A percentile compares a stretch with the other conserved stretches of the same genome.
Evolutionary conservation across 1,140 invertebrate genomes (phyloP).

Genomic region (Lanistes nyassanus): DNA sequence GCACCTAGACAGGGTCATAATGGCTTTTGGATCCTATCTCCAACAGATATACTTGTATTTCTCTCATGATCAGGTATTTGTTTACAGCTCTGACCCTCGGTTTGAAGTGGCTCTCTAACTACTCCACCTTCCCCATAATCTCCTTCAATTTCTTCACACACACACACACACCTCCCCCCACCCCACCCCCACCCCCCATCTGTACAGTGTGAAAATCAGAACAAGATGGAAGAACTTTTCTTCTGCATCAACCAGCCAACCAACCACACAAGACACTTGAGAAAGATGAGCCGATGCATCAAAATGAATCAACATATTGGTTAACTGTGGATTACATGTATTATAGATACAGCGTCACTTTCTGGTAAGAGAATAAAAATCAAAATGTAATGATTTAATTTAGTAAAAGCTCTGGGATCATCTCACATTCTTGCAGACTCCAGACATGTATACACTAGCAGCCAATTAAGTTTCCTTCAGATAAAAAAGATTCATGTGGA

Average conservation of each 20-base stretch:
- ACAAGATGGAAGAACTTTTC: background rate
- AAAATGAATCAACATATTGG: too few species aligned
- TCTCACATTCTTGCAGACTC: too few species aligned
- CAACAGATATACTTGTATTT: background rate
- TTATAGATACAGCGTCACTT: background rate
- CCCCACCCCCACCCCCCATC: background rate
- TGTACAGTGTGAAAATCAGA: background rate
- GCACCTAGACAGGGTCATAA: constrained; percentile 2
- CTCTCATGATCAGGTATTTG: background rate
- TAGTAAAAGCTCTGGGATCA: too few species aligned
- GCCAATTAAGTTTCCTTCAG: too few species aligned
- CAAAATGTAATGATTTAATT: too few species aligned
- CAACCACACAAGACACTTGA: constrained; percentile 5
- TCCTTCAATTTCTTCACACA: background rate
- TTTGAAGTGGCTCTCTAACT: background rate
- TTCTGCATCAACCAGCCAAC: background rate
- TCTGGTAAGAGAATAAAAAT: too few species aligned
- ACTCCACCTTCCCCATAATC: background rate
- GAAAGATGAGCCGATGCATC: too few species aligned
- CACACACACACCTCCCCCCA: constrained; percentile 8
- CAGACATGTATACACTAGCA: too few species aligned
- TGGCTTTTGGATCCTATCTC: background rate
- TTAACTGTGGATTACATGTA: too few species aligned
- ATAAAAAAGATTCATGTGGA: too few species aligned
- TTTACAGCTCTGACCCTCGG: background rate